Evolutionary conservation across 2,888 invertebrate species (phyloP), one percentile per base, ranked within the genome.

Genomic region (Cephalotes varians): DNA sequence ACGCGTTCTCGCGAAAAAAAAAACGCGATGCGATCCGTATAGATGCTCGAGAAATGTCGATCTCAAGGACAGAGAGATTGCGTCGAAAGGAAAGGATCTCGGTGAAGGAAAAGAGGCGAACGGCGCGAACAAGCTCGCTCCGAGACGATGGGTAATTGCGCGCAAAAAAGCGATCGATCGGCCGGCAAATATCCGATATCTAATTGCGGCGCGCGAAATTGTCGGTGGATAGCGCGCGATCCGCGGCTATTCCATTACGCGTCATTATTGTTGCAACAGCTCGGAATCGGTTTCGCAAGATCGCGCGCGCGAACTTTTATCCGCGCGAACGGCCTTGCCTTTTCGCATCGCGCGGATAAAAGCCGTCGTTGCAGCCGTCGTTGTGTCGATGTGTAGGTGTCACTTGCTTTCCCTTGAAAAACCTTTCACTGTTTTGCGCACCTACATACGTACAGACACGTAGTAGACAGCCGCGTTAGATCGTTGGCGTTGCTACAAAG

Each of bases 341-440:
- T 91, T 89, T 91, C 90, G 90, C 90, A 91, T 90, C 82, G 74
- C 77, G 69, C 76, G 44, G n/a, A n/a, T n/a, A n/a, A n/a, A n/a
- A n/a, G n/a, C n/a, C n/a, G n/a, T n/a, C 49, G 72, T 58, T 47
- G 72, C 54, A 12, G 31, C 15, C n/a, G 64, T 28, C 28, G 69
- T 44, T 6, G 21, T 54, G 71, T 62, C 67, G 74, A 83, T 85
- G 86, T 91, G 93, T 93, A 90, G 93, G 93, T 92, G 93, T 93
- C 90, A 90, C 91, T 92, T 91, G 90, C 92, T 91, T 92, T 91
- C 92, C 90, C 90, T 92, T 91, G 91, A 92, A 91, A 91, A 93
- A 91, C 92, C 94, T 94, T 94, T 94, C 93, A 93, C 93, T 90
- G 90, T 91, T 92, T 92, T 91, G 90, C 76, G 90, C 90, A 91